Percentiles rank a stretch among this genome's conserved stretches.
phyloP scores from a whole-genome alignment of 53 echinoderm and acorn worm genomes.

The Echinarachnius parma region DNA sequence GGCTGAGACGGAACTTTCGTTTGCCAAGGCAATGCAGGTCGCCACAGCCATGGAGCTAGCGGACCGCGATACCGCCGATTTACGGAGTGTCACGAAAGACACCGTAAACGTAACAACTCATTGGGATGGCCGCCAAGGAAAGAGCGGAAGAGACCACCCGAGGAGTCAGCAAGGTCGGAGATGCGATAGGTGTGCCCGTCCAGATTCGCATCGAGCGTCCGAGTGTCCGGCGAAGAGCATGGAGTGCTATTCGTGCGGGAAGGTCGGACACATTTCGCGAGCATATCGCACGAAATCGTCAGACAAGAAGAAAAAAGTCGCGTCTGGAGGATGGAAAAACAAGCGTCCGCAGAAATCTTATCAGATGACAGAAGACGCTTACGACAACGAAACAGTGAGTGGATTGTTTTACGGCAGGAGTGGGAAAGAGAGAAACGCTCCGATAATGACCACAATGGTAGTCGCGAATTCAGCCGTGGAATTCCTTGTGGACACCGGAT shows the following conservation, averaged over 20 bases:
- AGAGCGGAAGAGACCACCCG: too few species aligned
- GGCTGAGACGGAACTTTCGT: slow-evolving; percentile 13
- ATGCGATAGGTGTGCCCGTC: neutral
- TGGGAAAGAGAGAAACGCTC: neutral
- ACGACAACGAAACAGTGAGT: neutral
- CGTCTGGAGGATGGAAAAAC: neutral
- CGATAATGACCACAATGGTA: neutral
- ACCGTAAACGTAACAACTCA: neutral
- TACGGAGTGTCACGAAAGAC: neutral
- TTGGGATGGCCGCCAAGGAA: neutral
- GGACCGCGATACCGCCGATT: slow-evolving; percentile 1
- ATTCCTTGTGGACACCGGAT: neutral
- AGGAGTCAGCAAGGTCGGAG: too few species aligned
- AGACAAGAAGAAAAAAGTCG: neutral
- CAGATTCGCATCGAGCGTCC: slow-evolving; percentile 1
- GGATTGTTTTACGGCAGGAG: neutral
- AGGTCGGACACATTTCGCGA: neutral
- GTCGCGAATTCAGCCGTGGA: neutral
- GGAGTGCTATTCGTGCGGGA: neutral
- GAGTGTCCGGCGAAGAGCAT: slow-evolving; percentile 4
- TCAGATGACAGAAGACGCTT: neutral
- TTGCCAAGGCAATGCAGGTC: neutral
- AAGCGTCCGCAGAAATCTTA: neutral
- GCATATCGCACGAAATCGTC: neutral
- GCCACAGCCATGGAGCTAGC: slow-evolving; percentile 23